These are phyloP conservation scores for Hoplostethus atlanticus DNA, from an alignment of 2,797 vertebrate species.

Conservation along the genomic window DNA sequence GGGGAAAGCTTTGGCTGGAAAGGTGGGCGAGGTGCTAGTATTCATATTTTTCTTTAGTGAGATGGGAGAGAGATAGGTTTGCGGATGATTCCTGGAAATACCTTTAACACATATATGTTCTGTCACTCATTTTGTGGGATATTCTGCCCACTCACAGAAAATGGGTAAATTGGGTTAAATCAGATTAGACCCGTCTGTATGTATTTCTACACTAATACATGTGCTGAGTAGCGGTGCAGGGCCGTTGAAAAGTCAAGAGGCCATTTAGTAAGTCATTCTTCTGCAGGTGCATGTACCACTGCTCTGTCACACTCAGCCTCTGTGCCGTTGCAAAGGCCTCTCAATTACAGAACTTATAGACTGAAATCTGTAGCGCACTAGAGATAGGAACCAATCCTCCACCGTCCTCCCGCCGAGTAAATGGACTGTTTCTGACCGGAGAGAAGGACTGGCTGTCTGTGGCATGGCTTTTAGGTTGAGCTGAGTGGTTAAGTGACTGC, in stretches of 20 bases:
- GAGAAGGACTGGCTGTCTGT: conserved; percentile 13
- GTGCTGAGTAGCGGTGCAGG: conserved; percentile 26
- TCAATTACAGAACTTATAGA: conserved; percentile 48
- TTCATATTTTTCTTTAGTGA: not conserved
- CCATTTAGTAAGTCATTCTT: conserved; percentile 28
- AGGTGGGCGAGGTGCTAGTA: no score
- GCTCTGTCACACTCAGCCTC: conserved; percentile 34
- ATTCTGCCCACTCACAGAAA: conserved; percentile 26
- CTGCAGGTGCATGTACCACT: conserved; percentile 45
- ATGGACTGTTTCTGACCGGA: conserved; percentile 9
- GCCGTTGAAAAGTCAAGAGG: conserved; percentile 49
- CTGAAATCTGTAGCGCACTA: conserved; percentile 16
- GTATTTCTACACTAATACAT: conserved; percentile 33
- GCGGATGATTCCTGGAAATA: conserved; percentile 15
- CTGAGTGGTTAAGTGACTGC: conserved; percentile 28
- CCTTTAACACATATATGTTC: conserved; percentile 9
- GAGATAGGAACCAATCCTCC: conserved; percentile 26
- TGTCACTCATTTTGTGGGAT: conserved; percentile 17
- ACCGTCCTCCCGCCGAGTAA: conserved; percentile 7
- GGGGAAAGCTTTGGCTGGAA: no score
- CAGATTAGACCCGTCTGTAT: conserved; percentile 26
- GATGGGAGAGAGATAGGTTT: not conserved
- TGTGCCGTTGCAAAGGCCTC: conserved; percentile 36
- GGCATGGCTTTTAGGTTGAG: conserved; percentile 21
- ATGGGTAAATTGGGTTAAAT: conserved; percentile 31